Base-by-base conservation (phyloP, 2,888 invertebrate species). In the Meiosimyza decipiens region DNA sequence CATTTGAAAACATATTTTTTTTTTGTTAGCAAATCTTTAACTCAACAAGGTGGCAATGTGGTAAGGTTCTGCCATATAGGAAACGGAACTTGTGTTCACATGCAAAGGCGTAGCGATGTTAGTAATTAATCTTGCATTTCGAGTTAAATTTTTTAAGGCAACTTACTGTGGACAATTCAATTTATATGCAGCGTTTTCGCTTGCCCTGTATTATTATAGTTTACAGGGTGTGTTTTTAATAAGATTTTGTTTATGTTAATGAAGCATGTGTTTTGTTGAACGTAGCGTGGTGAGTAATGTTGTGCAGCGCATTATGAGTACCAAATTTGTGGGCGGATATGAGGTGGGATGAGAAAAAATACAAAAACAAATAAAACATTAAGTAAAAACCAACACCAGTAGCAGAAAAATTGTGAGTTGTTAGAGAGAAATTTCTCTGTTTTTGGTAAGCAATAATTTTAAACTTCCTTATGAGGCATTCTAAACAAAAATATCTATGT, bases 141-240 rank as follows among this genome's bases (percentile, higher is more conserved):
- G n/a, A 13, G 5, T 16, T 3, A 60, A 5, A 16, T 64, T 51
- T 16, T 62, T 16, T 51, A 12, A 18, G 50, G 28, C 33, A 66
- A 91, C 91, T 91, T 89, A 91, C 91, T 91, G 91, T 89, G 90
- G 89, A 87, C 91, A 91, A 86, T 89, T 89, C 85, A 90, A 89
- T 86, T 90, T 90, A 88, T 90, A 91, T 85, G 89, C 89, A 81
- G 90, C 89, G 88, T 89, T 79, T 75, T 69, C 55, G 51, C 33
- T 74, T 57, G 71, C 59, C 69, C 76, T 75, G 75, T 72, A 74
- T 71, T 75, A 72, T 77, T 74, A 75, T 54, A 73, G 62, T 75
- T 64, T 72, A 72, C 72, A 69, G 50, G 57, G 72, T 74, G 59
- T 60, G 28, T 66, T 22, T 67, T 60, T 66, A 59, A 68, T 66